Evolutionary conservation across 2,888 invertebrate species (phyloP).

Genomic region (Cistogaster globosa): DNA sequence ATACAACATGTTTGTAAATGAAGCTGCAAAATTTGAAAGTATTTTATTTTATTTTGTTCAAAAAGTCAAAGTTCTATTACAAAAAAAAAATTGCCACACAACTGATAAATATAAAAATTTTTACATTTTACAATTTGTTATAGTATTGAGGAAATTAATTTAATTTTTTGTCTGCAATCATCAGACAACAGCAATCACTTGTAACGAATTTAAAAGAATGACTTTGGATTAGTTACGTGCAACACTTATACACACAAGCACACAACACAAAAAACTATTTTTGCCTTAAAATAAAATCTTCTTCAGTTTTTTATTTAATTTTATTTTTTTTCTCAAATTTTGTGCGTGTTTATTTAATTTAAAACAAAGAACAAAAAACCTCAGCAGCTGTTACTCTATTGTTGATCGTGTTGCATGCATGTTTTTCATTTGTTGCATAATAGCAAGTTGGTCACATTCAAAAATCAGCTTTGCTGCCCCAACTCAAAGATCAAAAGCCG

Average conservation of each 20-base stretch:
- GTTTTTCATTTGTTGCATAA: constrained; percentile 47
- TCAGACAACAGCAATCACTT: constrained; percentile 10
- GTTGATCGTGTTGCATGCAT: constrained; percentile 51
- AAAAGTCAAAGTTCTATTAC: constrained; percentile 55
- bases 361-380: neutral
- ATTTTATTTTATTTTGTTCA: neutral
- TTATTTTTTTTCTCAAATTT: constrained; percentile 3
- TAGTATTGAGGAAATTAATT: constrained; percentile 41
- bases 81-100: constrained; percentile 22
- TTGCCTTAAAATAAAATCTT: neutral
- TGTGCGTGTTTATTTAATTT: constrained; percentile 41
- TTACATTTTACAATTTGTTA: constrained; percentile 25
- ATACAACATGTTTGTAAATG: constrained; percentile 17
- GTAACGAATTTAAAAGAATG: constrained; percentile 35
- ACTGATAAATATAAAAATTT: neutral
- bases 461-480: constrained; percentile 2
- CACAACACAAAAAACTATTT: constrained; percentile 1
- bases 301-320: constrained; percentile 11
- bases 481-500: constrained; percentile 5
- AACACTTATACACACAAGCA: neutral
- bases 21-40: constrained; percentile 37
- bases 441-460: constrained; percentile 42
- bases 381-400: neutral
- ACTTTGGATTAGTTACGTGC: constrained; percentile 43
- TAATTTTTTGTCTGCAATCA: constrained; percentile 15